These are phyloP conservation scores for Momotus momota DNA, from an alignment of 2,797 vertebrate genomes.

Conservation along the genomic window DNA sequence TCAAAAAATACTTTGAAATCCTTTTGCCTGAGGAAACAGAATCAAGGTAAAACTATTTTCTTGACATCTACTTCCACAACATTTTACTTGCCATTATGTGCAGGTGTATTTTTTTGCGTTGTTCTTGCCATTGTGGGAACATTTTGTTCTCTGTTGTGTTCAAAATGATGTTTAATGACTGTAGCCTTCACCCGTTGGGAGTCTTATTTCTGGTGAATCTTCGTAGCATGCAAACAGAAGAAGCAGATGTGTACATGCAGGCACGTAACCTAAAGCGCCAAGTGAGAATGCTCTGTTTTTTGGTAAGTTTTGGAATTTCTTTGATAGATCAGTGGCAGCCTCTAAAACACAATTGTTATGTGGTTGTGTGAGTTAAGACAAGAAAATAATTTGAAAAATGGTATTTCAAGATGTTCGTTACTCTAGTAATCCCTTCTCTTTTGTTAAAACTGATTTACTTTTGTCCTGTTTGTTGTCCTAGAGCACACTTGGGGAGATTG, in stretches of 20 bases:
- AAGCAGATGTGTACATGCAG: not conserved
- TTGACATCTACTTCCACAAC: not conserved
- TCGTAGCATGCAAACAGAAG: not conserved
- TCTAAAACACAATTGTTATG: not conserved
- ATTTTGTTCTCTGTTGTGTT: not conserved
- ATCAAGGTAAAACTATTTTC: not conserved
- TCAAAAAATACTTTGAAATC: not conserved
- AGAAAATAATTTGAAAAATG: not conserved
- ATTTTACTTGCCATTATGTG: not conserved
- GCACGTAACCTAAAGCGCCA: not conserved
- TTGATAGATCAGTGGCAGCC: not conserved
- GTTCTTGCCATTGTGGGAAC: not conserved
- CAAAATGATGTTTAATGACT: not conserved
- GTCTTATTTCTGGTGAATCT: not conserved
- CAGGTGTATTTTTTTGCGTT: not conserved
- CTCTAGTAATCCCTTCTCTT: not conserved
- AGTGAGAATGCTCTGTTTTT: not conserved
- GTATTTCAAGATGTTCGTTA: not conserved
- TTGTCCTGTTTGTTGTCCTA: constrained; percentile 15
- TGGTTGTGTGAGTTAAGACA: not conserved
- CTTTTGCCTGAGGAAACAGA: not conserved
- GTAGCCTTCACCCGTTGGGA: not conserved
- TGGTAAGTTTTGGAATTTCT: not conserved
- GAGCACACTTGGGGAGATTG: not conserved
- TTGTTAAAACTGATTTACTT: not conserved